These are phyloP conservation scores for Drosophila suzukii DNA, from an alignment of 1,140 invertebrate genomes.

Conservation along the genomic window DNA sequence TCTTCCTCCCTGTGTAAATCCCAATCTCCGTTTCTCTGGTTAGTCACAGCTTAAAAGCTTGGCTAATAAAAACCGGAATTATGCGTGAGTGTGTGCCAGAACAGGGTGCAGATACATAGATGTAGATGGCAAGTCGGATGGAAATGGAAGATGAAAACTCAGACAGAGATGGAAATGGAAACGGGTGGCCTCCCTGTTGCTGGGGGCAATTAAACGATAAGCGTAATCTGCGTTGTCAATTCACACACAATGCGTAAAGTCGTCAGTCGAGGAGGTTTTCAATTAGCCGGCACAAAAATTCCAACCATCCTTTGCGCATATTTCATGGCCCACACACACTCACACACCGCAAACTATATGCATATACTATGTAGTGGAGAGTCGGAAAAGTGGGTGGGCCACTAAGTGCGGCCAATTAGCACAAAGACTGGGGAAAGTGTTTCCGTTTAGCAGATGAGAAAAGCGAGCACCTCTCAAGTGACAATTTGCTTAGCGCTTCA, in stretches of 20 bases:
- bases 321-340: slow-evolving; percentile 58
- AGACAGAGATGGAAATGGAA: slow-evolving; percentile 13
- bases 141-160: slow-evolving; percentile 23
- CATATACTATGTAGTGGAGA: slow-evolving; percentile 4
- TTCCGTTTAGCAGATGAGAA: slow-evolving; percentile 73
- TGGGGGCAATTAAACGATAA: slow-evolving; percentile 79
- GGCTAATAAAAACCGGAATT: slow-evolving; percentile 78
- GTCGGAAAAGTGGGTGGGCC: slow-evolving; percentile 22
- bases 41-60: slow-evolving; percentile 79
- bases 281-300: slow-evolving; percentile 65
- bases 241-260: slow-evolving; percentile 75
- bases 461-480: slow-evolving; percentile 71
- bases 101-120: background rate
- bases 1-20: slow-evolving; percentile 6
- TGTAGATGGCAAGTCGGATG: slow-evolving; percentile 7
- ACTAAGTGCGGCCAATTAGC: slow-evolving; percentile 78
- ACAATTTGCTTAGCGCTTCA: slow-evolving; percentile 67
- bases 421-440: slow-evolving; percentile 79
- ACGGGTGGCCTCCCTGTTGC: slow-evolving; percentile 56
- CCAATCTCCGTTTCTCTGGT: slow-evolving; percentile 36
- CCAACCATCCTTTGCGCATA: slow-evolving; percentile 56
- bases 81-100: slow-evolving; percentile 55
- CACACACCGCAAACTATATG: slow-evolving; percentile 16
- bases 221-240: slow-evolving; percentile 75
- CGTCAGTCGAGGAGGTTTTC: slow-evolving; percentile 65